A percentile compares a stretch with the other conserved stretches of the same genome.
Conservation (phyloP, 2,113 vertebrate species). For the Lepidothrix coronata region DNA sequence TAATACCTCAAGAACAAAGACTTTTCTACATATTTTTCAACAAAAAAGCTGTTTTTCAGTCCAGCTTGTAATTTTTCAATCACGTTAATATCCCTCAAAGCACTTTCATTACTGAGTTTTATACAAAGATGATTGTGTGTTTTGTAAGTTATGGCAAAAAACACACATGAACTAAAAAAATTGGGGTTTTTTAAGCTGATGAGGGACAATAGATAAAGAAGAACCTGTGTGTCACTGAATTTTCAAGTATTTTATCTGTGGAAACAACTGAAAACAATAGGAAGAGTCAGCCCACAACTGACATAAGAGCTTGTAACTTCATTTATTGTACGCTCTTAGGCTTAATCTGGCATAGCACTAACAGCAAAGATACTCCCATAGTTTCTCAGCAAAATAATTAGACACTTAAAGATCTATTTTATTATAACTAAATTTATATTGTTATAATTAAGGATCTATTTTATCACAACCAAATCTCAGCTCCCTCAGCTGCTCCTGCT, state of each 20-base stretch:
- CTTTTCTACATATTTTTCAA: not conserved
- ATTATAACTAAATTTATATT: not conserved
- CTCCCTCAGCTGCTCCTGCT: not conserved
- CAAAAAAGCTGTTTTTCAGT: not conserved
- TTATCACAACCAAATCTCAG: not conserved
- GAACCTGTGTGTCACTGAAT: not conserved
- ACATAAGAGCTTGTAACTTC: not conserved
- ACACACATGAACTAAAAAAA: not conserved
- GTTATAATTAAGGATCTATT: not conserved
- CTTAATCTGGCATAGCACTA: not conserved
- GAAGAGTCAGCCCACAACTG: not conserved
- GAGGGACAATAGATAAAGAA: not conserved
- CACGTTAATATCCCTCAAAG: not conserved
- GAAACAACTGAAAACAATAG: not conserved
- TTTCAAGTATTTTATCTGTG: not conserved
- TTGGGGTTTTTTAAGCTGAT: not conserved
- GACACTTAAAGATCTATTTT: not conserved
- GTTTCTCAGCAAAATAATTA: not conserved
- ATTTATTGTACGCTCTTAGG: not conserved
- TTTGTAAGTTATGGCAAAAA: not conserved
- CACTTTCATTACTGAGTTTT: not conserved
- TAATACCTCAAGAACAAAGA: not conserved
- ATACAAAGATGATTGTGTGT: not conserved
- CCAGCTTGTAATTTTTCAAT: not conserved
- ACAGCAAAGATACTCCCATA: not conserved